These are phyloP conservation scores for Euleptes europaea DNA, from an alignment of 2,113 vertebrate species.

Conservation along the genomic window DNA sequence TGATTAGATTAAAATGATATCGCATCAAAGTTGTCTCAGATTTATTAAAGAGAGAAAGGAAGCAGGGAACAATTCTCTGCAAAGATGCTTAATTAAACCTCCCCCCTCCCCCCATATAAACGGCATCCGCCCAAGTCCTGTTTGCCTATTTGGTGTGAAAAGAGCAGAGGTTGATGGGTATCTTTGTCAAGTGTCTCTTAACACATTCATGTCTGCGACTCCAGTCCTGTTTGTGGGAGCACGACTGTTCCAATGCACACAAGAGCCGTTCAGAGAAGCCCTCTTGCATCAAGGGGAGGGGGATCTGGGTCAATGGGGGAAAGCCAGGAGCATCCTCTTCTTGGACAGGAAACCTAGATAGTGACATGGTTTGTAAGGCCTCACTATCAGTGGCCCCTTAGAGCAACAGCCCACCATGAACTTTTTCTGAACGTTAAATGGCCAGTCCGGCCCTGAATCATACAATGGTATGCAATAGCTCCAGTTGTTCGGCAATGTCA, in stretches of 20 bases:
- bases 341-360: neutral
- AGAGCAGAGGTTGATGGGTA: slow-evolving; percentile 69
- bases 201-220: slow-evolving; percentile 28
- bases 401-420: no score
- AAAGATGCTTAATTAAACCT: slow-evolving; percentile 83
- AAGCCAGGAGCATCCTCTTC: neutral
- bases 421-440: no score
- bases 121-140: slow-evolving; percentile 66
- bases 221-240: slow-evolving; percentile 16
- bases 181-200: slow-evolving; percentile 57
- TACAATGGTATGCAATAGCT: neutral
- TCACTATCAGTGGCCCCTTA: no score
- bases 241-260: rapidly evolving
- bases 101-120: slow-evolving; percentile 50
- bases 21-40: slow-evolving; percentile 82
- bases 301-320: neutral
- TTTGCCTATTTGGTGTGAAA: slow-evolving; percentile 51
- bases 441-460: no score
- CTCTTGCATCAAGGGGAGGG: neutral
- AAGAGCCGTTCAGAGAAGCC: neutral
- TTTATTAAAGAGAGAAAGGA: slow-evolving; percentile 79
- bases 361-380: no score
- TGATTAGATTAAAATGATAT: slow-evolving; percentile 85
- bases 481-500: neutral
- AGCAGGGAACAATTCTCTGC: slow-evolving; percentile 74